A percentile compares a stretch with the other conserved stretches of the same genome.
phyloP scores from a whole-genome alignment of 1,140 invertebrate genomes.

The Pseudomyrmex concolor region DNA sequence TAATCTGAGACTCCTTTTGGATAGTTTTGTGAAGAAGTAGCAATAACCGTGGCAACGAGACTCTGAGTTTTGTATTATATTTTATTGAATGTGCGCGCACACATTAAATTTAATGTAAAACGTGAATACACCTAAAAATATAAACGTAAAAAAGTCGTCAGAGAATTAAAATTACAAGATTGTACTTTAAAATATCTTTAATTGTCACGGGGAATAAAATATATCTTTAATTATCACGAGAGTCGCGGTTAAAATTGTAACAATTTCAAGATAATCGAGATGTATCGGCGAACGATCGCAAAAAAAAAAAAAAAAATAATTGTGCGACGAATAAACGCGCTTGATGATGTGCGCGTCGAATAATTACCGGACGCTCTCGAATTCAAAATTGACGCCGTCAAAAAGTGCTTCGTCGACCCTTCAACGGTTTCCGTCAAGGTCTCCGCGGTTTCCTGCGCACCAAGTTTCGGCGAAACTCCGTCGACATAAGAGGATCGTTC shows the following conservation, averaged over 20 bases:
- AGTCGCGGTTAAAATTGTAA: slow-evolving; percentile 3
- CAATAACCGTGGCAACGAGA: too few species aligned
- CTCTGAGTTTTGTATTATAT: too few species aligned
- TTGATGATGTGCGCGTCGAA: slow-evolving; percentile 11
- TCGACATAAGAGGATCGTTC: slow-evolving; percentile 51
- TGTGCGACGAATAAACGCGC: not conserved
- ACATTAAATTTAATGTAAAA: too few species aligned
- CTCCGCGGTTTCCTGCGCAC: slow-evolving; percentile 49
- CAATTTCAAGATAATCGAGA: slow-evolving; percentile 2
- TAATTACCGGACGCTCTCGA: slow-evolving; percentile 51
- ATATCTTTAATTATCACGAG: slow-evolving; percentile 14
- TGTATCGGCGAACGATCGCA: not conserved
- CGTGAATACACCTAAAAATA: too few species aligned
- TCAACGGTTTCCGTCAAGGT: slow-evolving; percentile 59
- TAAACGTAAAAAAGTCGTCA: too few species aligned
- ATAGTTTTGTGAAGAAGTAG: too few species aligned
- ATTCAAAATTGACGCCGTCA: slow-evolving; percentile 34
- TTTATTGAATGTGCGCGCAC: too few species aligned
- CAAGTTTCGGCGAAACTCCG: slow-evolving; percentile 57
- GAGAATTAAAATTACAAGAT: too few species aligned
- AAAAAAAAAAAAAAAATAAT: not conserved
- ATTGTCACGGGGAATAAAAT: too few species aligned
- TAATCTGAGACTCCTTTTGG: too few species aligned
- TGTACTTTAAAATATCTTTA: too few species aligned
- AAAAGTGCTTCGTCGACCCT: slow-evolving; percentile 25